Conservation (phyloP, 2,888 invertebrate genomes). For the Dione juno region DNA sequence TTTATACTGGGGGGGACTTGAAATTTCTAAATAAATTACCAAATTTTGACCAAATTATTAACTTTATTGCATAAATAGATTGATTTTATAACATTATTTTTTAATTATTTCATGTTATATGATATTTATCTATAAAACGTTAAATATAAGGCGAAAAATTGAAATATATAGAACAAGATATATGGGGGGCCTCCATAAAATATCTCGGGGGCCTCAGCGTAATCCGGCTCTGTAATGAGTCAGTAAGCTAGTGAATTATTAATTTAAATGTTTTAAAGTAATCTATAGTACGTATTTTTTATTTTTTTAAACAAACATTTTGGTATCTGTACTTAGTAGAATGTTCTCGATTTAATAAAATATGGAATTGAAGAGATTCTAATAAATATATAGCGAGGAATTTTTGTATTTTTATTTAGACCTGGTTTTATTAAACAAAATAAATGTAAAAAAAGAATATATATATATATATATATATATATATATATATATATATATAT, state of each 20-base stretch:
- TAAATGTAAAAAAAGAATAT: no score
- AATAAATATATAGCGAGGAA: slow-evolving; percentile 30
- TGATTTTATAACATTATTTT: no score
- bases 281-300: slow-evolving; percentile 20
- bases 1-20: background rate
- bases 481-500: background rate
- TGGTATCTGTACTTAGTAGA: slow-evolving; percentile 27
- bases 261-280: slow-evolving; percentile 21
- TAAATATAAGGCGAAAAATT: no score
- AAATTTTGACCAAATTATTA: background rate
- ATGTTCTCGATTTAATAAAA: slow-evolving; percentile 18
- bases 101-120: no score
- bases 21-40: background rate
- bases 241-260: slow-evolving; percentile 20
- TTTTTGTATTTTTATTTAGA: background rate
- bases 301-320: slow-evolving; percentile 19
- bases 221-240: slow-evolving; percentile 19
- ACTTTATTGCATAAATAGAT: no score
- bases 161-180: background rate
- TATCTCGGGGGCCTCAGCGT: background rate
- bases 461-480: no score
- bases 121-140: no score
- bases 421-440: background rate
- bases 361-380: slow-evolving; percentile 27
- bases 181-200: background rate